These are phyloP conservation scores for Caenorhabditis sp. DNA, from an alignment of 2,888 invertebrate genomes.

Conservation along the genomic window DNA sequence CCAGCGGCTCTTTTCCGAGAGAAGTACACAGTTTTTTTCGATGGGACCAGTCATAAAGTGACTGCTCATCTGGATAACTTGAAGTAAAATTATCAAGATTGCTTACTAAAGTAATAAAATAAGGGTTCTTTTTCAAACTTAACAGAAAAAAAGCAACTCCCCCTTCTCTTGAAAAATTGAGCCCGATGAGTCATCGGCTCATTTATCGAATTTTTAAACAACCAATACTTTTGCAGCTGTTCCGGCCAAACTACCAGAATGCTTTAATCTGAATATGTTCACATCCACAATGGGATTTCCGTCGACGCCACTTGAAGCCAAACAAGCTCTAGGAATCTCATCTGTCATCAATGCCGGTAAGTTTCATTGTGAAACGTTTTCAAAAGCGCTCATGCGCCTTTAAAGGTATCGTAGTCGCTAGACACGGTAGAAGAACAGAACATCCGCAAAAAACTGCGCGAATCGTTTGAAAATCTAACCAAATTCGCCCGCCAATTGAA, in stretches of 20 bases:
- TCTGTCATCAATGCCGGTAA: slow-evolving; percentile 50
- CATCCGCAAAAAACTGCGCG: neutral
- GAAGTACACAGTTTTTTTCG: slow-evolving; percentile 16
- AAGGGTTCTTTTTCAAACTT: neutral
- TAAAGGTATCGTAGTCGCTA: no score
- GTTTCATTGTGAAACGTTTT: neutral
- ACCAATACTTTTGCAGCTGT: slow-evolving; percentile 28
- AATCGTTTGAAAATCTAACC: neutral
- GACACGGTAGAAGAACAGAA: no score
- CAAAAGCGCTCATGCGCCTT: neutral
- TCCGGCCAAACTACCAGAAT: slow-evolving; percentile 35
- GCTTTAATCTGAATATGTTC: slow-evolving; percentile 55
- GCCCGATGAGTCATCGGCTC: slow-evolving; percentile 8
- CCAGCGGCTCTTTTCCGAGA: slow-evolving; percentile 23
- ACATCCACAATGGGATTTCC: slow-evolving; percentile 59
- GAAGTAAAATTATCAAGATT: no score
- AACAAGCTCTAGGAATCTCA: slow-evolving; percentile 53
- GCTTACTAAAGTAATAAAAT: slow-evolving; percentile 20
- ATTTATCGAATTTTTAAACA: slow-evolving; percentile 3
- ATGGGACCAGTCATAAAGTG: no score
- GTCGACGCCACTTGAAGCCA: slow-evolving; percentile 59
- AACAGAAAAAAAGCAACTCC: no score
- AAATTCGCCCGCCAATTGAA: neutral
- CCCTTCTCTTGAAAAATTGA: no score
- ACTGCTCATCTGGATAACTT: no score